phyloP scores from a whole-genome alignment of 2,888 invertebrate species.

The Hemaris fuciformis region DNA sequence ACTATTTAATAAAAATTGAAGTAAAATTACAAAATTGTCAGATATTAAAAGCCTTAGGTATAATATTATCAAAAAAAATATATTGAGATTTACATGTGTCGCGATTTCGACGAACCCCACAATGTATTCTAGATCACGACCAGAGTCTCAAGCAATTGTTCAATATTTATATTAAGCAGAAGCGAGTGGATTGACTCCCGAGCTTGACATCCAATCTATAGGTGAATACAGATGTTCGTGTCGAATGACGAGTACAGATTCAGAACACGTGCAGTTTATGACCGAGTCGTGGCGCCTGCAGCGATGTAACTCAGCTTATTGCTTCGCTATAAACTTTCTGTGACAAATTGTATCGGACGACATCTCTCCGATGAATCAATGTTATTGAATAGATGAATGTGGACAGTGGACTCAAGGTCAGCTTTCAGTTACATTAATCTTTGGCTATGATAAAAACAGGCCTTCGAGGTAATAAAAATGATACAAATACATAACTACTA shows the following conservation, averaged over 20 bases:
- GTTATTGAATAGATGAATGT: constrained; percentile 21
- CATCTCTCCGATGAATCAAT: constrained; percentile 40
- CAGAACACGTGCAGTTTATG: constrained; percentile 31
- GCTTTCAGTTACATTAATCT: too few relatives aligned
- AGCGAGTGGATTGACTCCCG: not conserved
- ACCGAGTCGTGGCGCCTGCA: constrained; percentile 19
- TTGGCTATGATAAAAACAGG: not conserved
- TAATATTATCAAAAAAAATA: not conserved
- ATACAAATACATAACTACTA: not conserved
- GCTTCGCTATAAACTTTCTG: constrained; percentile 19
- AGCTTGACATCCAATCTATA: not conserved
- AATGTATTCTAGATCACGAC: constrained; percentile 6
- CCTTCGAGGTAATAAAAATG: not conserved
- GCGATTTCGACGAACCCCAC: not conserved
- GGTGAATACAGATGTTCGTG: constrained; percentile 3
- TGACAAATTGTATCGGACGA: constrained; percentile 30
- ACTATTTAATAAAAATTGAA: too few relatives aligned
- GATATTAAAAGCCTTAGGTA: not conserved
- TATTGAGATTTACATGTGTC: too few relatives aligned
- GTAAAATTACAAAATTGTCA: too few relatives aligned
- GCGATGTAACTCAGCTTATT: constrained; percentile 20
- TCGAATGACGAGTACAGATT: constrained; percentile 17
- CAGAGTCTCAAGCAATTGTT: not conserved
- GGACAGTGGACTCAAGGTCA: not conserved
- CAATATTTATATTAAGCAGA: constrained; percentile 9